Percentiles rank a stretch among this genome's conserved stretches.
These are phyloP conservation scores for Podarcis raffonei DNA, from an alignment of 2,113 vertebrate genomes.

Conservation along the genomic window DNA sequence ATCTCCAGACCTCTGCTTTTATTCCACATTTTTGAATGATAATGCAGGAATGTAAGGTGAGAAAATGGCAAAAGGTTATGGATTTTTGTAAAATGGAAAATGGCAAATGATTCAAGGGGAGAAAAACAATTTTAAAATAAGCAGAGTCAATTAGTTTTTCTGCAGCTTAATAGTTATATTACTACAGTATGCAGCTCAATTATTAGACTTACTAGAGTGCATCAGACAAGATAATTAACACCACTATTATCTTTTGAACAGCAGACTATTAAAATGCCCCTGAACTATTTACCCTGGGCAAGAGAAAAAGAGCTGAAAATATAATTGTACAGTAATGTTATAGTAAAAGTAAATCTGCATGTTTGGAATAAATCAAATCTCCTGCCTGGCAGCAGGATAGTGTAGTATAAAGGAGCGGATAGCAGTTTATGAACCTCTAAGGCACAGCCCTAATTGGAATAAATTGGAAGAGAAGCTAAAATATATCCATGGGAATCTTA, in stretches of 20 bases:
- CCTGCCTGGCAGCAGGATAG: not conserved
- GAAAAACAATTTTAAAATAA: not conserved
- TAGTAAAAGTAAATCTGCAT: not conserved
- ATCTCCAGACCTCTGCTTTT: not conserved
- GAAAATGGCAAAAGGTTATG: no score
- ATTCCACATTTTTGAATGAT: not conserved
- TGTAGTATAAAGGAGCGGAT: not conserved
- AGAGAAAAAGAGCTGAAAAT: not conserved
- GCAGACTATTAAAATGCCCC: not conserved
- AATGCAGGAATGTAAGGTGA: no score
- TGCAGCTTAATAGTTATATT: not conserved
- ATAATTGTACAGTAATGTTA: not conserved
- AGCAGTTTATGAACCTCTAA: not conserved
- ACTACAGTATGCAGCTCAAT: not conserved
- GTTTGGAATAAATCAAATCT: not conserved
- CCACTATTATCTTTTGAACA: not conserved
- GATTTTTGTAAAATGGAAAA: not conserved
- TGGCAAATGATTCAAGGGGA: not conserved
- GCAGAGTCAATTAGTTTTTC: not conserved
- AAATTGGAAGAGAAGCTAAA: not conserved
- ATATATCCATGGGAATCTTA: not conserved
- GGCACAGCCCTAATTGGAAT: not conserved
- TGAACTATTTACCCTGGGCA: constrained; percentile 1
- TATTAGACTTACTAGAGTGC: not conserved
- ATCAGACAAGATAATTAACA: not conserved